Evolutionary conservation across 2,113 vertebrate genomes (phyloP), one percentile per base, ranked within the genome.

Genomic region (Sakesphorus luctuosus): DNA sequence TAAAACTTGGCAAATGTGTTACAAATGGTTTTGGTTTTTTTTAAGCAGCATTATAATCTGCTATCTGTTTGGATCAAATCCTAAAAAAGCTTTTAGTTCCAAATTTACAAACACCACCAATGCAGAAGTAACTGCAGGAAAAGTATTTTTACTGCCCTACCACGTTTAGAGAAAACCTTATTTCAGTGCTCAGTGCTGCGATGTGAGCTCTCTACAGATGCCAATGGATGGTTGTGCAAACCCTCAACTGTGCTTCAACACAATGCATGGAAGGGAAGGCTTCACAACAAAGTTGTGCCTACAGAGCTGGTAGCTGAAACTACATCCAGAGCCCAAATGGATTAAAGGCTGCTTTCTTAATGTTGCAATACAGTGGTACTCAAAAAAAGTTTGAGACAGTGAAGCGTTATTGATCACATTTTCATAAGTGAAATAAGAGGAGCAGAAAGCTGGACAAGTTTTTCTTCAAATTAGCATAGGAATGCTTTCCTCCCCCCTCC

Each of bases 41-140:
- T 90, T 31, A 78, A 71, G 47, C 33, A 77, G 33, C n/a, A 52
- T 78, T 95, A 87, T 87, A 92, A 77, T 91, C 74, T 83, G 72
- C 81, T 93, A 95, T 96, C 84, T 91, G 65, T 79, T 87, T 95
- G 93, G 85, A 94, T 56, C 62, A 82, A 93, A 76, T 95, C 91
- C 78, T 95, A 90, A 91, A 84, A 80, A 65, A 91, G 40, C 26
- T 83, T 97, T 85, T 87, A 31, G 20, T 53, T 91, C 74, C 59
- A 82, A 94, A 93, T 82, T 78, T 78, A 38, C 52, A 44, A 81
- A 76, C 1, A 4, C 10, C 29, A 90, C 40, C 84, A 94, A 38
- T 0, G 78, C 74, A 88, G 84, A 84, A 84, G 62, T 44, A 87
- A 40, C 40, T 63, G 31, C 3, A 7, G 56, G 33, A 67, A 81